Conservation (phyloP, 1,140 invertebrate species). For the Drosophila ogumai region DNA sequence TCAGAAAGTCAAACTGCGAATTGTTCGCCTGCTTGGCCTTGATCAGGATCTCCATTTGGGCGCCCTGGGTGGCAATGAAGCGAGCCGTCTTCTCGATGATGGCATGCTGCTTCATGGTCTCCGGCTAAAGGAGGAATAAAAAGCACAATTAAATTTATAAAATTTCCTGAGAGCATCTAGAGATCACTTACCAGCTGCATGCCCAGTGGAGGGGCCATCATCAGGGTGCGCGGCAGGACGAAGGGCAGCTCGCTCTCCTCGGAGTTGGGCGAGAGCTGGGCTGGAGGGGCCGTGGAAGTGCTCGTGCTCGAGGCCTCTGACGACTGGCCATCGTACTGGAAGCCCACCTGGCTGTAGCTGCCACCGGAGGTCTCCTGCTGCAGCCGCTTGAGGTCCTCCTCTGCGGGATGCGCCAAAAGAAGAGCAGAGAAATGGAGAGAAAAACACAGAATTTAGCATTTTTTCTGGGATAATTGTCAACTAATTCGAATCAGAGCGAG, state of each 20-base stretch:
- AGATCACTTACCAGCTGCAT: constrained; percentile 89
- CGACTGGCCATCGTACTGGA: constrained; percentile 89
- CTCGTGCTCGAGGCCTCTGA: constrained; percentile 2
- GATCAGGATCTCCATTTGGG: constrained; percentile 99
- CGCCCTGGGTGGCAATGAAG: constrained; percentile 96
- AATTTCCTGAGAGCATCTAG: background rate
- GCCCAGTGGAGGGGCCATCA: constrained; percentile 88
- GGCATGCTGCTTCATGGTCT: constrained; percentile 94
- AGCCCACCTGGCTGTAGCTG: constrained; percentile 92
- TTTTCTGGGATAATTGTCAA: background rate
- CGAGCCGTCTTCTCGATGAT: constrained; percentile 98
- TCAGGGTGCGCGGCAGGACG: constrained; percentile 88
- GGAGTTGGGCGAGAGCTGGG: constrained; percentile 78
- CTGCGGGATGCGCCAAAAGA: constrained; percentile 86
- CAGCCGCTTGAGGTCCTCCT: constrained; percentile 95
- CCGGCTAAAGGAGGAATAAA: constrained; percentile 88
- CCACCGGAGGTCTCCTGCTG: constrained; percentile 87
- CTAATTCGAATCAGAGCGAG: constrained; percentile 30
- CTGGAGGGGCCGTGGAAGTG: constrained; percentile 7
- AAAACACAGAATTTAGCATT: constrained; percentile 40
- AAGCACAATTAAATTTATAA: too few species aligned
- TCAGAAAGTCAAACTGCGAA: constrained; percentile 96
- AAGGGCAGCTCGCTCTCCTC: constrained; percentile 90
- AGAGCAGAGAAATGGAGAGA: constrained; percentile 58
- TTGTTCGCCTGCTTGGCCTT: constrained; percentile 98